Evolutionary conservation across 2,888 invertebrate species (phyloP).

Genomic region (Pantelozetes paolii): DNA sequence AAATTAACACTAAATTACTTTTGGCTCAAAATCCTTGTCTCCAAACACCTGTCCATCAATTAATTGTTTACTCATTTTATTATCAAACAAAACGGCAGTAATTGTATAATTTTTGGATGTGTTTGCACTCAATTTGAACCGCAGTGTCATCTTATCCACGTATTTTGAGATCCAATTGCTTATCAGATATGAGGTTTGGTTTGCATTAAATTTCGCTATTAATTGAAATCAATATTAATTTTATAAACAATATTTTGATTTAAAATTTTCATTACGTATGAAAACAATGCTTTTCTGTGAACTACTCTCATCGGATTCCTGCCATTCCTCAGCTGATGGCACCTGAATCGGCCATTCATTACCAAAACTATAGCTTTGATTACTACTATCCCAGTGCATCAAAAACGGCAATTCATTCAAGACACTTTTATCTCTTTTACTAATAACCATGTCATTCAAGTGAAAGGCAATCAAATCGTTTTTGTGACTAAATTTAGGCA

Average conservation of each 20-base stretch:
- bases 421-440: neutral
- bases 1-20: too few relatives aligned
- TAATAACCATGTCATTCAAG: neutral
- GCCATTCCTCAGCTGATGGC: neutral
- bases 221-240: neutral
- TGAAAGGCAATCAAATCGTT: neutral
- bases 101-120: neutral
- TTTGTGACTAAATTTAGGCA: neutral
- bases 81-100: neutral
- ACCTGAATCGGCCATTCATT: neutral
- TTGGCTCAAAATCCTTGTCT: neutral
- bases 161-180: neutral
- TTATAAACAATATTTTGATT: too few relatives aligned
- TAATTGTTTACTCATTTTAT: neutral
- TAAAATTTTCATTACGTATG: too few relatives aligned
- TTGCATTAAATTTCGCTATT: neutral
- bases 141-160: neutral
- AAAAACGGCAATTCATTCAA: constrained; percentile 2
- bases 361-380: neutral
- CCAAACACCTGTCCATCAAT: neutral
- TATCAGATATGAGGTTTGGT: neutral
- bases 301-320: neutral
- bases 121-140: neutral
- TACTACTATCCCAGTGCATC: neutral
- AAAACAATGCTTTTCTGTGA: too few relatives aligned